A percentile compares a stretch with the other conserved stretches of the same genome.
phyloP scores from a whole-genome alignment of 2,797 vertebrate species.

The Meda fulgida region DNA sequence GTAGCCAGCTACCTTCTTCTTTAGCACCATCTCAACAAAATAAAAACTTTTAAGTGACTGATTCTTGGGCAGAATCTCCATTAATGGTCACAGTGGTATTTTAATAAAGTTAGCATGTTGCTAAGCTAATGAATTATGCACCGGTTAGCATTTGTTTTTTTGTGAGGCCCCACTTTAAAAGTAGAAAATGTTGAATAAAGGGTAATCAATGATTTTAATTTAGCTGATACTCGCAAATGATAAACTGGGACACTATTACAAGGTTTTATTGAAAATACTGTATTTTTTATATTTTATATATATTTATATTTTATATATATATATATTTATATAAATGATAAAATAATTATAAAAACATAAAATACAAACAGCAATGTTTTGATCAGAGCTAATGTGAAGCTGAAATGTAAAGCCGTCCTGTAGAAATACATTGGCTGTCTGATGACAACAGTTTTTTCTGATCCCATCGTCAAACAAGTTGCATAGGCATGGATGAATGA shows the following conservation, averaged over 20 bases:
- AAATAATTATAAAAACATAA: too few relatives aligned
- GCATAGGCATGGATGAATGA: neutral
- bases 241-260: too few relatives aligned
- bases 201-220: neutral
- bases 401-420: neutral
- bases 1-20: neutral
- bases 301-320: too few relatives aligned
- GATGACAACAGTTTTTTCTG: constrained; percentile 6
- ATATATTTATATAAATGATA: too few relatives aligned
- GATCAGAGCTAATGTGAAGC: neutral
- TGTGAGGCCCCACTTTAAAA: neutral
- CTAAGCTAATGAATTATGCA: neutral
- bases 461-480: constrained; percentile 7
- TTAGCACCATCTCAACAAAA: neutral
- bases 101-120: neutral
- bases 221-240: too few relatives aligned
- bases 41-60: neutral
- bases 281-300: too few relatives aligned
- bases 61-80: neutral
- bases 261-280: too few relatives aligned
- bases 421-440: neutral
- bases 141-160: neutral
- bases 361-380: neutral
- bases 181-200: neutral
- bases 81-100: neutral